Base-by-base conservation (phyloP, 1,140 invertebrate species). In the Drosophila carrolli region DNA sequence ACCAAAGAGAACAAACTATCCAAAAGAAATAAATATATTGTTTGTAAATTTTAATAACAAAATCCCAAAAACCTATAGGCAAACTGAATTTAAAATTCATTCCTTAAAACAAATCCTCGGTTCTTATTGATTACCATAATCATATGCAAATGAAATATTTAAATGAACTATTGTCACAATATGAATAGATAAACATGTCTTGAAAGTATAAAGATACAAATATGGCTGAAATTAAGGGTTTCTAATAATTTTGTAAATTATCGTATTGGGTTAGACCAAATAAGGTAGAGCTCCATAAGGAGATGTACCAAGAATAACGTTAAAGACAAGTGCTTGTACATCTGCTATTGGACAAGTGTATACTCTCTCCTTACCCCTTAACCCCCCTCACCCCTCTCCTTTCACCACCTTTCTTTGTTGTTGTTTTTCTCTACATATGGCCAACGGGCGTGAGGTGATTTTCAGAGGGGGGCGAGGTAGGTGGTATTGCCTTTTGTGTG, bases 401-500 rank as follows among this genome's bases (percentile, higher is more conserved):
- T 32, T 16, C n/a, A 4, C 4, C 29, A 32, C 29, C 29, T 16
- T 14, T 32, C 29, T 37, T 47, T 16, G n/a, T 48, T 43, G 29
- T 32, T 40, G 13, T 7, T 40, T 13, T 27, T 32, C 16, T 27
- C 43, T 32, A 38, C 11, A 73, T 46, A 54, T 50, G 60, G 59
- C 53, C 37, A 62, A 46, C 46, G 32, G 55, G 23, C 44, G 16
- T 19, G 48, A 61, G 58, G 27, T 29, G 53, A 23, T 16, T 11
- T 32, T 46, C 37, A 1, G 5, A 43, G n/a, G 55, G 40, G 7
- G 38, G 0, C 6, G 67, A 16, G 23, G 58, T 4, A 38, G 23
- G 38, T 14, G 38, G 75, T 56, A 59, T 63, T 84, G 81, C 72
- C 65, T 78, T 78, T 75, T 78, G 55, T 86, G 75, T 81, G 81